These are phyloP conservation scores for Neogobius melanostomus DNA, from an alignment of 2,113 vertebrate species.

Conservation along the genomic window DNA sequence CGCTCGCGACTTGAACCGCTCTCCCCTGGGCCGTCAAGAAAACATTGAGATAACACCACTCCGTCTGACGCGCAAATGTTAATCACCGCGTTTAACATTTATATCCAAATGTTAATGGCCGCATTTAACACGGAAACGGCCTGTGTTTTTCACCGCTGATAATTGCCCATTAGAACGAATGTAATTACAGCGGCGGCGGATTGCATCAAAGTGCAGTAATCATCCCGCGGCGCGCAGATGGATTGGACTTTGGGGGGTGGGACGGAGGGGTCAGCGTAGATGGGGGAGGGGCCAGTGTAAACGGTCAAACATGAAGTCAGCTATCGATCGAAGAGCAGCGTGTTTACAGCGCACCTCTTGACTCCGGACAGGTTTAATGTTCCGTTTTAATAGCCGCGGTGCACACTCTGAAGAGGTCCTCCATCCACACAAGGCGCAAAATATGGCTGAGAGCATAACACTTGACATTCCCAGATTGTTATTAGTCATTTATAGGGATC, in stretches of 20 bases:
- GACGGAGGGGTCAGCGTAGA: background rate
- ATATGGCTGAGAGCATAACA: background rate
- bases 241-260: background rate
- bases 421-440: background rate
- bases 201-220: conserved; percentile 7
- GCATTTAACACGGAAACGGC: conserved; percentile 13
- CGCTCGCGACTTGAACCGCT: no score
- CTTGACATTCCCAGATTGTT: background rate
- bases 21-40: background rate
- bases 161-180: conserved; percentile 9
- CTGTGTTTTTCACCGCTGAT: conserved; percentile 3
- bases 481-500: background rate
- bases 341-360: conserved; percentile 5
- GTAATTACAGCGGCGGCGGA: background rate
- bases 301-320: conserved; percentile 2
- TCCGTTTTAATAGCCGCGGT: background rate
- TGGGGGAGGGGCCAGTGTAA: background rate
- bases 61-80: conserved; percentile 1
- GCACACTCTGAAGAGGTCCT: background rate
- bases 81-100: conserved; percentile 14
- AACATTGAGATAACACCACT: background rate
- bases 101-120: conserved; percentile 14
- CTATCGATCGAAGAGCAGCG: background rate
- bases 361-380: background rate
- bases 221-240: background rate